phyloP scores from a whole-genome alignment of 2,888 invertebrate genomes.

The Diplolepis rosae region DNA sequence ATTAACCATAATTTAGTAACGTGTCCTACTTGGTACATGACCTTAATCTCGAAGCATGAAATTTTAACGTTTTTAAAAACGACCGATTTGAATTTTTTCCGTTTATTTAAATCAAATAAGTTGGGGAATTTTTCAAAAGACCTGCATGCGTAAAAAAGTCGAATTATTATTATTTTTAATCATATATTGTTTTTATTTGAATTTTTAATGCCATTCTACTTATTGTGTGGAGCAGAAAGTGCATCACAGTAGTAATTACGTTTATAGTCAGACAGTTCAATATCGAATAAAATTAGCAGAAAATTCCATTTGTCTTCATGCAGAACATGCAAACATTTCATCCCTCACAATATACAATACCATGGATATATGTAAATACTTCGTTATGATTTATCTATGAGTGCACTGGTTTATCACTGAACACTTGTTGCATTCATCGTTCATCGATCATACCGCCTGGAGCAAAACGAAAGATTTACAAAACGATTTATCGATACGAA shows the following conservation, averaged over 20 bases:
- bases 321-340: neutral
- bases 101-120: too few relatives aligned
- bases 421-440: conserved; percentile 6
- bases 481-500: neutral
- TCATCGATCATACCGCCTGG: neutral
- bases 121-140: too few relatives aligned
- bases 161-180: too few relatives aligned
- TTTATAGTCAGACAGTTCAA: conserved; percentile 11
- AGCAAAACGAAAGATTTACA: neutral
- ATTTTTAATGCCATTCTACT: neutral
- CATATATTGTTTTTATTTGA: too few relatives aligned
- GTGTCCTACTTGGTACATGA: too few relatives aligned
- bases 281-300: neutral
- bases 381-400: neutral
- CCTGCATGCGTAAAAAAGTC: too few relatives aligned
- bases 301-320: neutral
- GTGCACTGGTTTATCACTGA: neutral
- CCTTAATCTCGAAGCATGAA: too few relatives aligned
- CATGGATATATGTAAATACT: too few relatives aligned
- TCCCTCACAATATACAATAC: neutral
- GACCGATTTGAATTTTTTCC: too few relatives aligned
- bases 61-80: too few relatives aligned
- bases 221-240: neutral
- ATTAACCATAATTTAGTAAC: too few relatives aligned
- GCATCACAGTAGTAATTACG: conserved; percentile 4